Evolutionary conservation across 2,888 invertebrate species (phyloP), one percentile per base, ranked within the genome.

Genomic region (Helobdella robusta): DNA sequence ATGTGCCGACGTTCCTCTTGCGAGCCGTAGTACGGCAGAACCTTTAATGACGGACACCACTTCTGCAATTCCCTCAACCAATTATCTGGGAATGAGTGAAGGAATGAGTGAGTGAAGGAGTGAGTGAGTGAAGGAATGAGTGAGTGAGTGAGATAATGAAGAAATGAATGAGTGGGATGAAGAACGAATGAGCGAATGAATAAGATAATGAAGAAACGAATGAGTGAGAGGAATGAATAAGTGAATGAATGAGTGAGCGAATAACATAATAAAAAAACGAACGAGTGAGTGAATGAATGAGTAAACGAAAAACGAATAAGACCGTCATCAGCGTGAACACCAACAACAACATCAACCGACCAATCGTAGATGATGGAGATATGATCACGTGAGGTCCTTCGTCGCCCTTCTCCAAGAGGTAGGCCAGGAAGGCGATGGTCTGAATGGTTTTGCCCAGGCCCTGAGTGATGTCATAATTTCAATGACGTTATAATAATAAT

Each of bases 331-430:
- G 18, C 23, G n/a, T n/a, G 18, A 15, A 15, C 15, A 44, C 15
- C 18, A 44, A 15, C 15, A 44, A 44, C 11, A 60, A 18, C 11
- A 60, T 8, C 34, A 30, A 20, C 59, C 15, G 81, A 88, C 90
- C 89, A 73, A 95, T 83, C 0, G 94, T 95, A 5, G 94, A 94
- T 36, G 94, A 89, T 0, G 95, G 95, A n/a, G 94, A 94, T 2
- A 97, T 88, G 71, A 97, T 86, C 64, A 97, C 82, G 82, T 94
- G 93, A 0, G 92, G 90, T 15, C 87, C 88, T 1, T 71, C 70
- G 48, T 78, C 84, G 0, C 85, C 85, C 0, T 85, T 85, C 76
- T 93, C 89, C 79, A 91, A 88, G 20, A 95, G 82, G 76, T 93
- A 88, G n/a, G 78, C 76, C 34, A 80, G 69, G 68, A 80, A 79